phyloP scores from a whole-genome alignment of 2,888 invertebrate genomes.

The Venustoraphidia nigricollis region DNA sequence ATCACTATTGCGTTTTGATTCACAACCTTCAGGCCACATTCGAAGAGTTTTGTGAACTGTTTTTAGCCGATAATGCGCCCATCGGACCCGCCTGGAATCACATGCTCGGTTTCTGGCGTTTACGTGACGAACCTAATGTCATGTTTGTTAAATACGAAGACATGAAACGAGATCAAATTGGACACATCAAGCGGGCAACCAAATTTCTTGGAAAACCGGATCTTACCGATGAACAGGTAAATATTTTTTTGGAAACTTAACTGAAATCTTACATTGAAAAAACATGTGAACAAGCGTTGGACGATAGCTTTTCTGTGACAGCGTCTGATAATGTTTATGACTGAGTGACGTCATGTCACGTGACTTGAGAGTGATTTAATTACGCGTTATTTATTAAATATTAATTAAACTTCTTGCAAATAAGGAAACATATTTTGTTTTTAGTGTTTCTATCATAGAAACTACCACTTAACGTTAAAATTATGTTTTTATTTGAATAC shows the following conservation, averaged over 20 bases:
- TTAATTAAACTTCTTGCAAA: too few relatives aligned
- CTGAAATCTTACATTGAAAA: too few relatives aligned
- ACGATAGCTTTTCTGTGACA: too few relatives aligned
- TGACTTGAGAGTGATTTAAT: too few relatives aligned
- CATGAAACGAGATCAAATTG: slow-evolving; percentile 56
- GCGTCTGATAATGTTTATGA: too few relatives aligned
- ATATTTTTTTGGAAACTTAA: slow-evolving; percentile 12
- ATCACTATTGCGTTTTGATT: slow-evolving; percentile 61
- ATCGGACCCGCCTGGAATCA: slow-evolving; percentile 51
- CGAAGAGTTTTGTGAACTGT: slow-evolving; percentile 60
- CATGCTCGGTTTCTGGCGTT: slow-evolving; percentile 48
- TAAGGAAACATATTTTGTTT: too few relatives aligned
- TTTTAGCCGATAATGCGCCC: slow-evolving; percentile 49
- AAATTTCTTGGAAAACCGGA: slow-evolving; percentile 49
- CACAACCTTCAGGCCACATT: slow-evolving; percentile 43
- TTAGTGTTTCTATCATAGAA: too few relatives aligned
- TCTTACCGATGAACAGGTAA: slow-evolving; percentile 48
- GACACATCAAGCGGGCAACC: slow-evolving; percentile 33
- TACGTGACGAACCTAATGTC: slow-evolving; percentile 51
- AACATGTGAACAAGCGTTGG: too few relatives aligned
- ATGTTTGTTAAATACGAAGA: slow-evolving; percentile 72
- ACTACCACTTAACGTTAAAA: too few relatives aligned
- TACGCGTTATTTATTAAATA: too few relatives aligned
- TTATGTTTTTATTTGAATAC: too few relatives aligned
- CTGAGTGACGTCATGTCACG: too few relatives aligned